Percentiles rank a stretch among this genome's conserved stretches.
Evolutionary conservation across 2,888 invertebrate species (phyloP).

Genomic region (Scelioninae gen. 2): DNA sequence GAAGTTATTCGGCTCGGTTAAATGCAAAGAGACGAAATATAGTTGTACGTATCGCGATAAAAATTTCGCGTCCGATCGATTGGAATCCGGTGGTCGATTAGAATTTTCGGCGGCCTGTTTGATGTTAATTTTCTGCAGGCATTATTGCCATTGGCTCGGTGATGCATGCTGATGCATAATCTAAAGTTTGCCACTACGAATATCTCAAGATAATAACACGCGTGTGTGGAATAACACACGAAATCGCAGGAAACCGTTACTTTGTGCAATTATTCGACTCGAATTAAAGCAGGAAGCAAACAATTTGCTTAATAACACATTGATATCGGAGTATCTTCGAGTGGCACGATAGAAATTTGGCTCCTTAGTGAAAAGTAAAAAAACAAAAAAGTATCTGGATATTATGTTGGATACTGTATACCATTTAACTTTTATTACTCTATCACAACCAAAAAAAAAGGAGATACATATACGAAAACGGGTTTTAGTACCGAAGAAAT

Average conservation of each 20-base stretch:
- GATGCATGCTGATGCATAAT: conserved; percentile 36
- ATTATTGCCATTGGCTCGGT: conserved; percentile 32
- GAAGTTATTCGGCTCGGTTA: neutral
- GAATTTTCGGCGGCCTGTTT: conserved; percentile 24
- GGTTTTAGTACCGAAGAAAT: no score
- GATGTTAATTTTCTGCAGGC: conserved; percentile 21
- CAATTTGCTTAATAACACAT: conserved; percentile 4
- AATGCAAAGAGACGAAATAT: conserved; percentile 1
- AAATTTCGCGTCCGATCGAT: neutral
- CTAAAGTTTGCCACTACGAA: conserved; percentile 39
- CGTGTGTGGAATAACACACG: conserved; percentile 5
- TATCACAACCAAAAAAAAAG: no score
- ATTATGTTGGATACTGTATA: no score
- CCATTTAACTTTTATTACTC: no score
- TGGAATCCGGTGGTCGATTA: neutral
- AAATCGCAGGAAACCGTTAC: conserved; percentile 6
- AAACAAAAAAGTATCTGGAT: no score
- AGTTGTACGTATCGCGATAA: neutral
- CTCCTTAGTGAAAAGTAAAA: no score
- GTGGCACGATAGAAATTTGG: no score
- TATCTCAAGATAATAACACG: conserved; percentile 29
- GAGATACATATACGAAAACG: no score
- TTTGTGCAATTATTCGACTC: conserved; percentile 12
- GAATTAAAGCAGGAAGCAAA: conserved; percentile 2
- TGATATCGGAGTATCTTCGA: no score